These are phyloP conservation scores for Heteractis magnifica DNA, from an alignment of 92 coral and sea anemone species.

Conservation along the genomic window DNA sequence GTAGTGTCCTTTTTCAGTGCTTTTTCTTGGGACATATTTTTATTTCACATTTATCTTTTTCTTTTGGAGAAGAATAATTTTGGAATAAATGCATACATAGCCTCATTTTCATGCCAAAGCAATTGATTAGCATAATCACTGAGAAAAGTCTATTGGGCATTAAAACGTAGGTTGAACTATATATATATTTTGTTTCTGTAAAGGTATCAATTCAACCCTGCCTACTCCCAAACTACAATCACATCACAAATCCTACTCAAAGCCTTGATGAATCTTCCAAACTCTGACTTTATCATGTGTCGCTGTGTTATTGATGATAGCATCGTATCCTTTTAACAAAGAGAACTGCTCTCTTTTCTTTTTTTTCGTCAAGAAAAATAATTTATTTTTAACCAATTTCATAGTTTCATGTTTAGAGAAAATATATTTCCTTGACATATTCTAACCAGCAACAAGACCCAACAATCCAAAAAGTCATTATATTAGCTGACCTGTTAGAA, in stretches of 20 bases:
- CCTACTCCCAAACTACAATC: constrained; percentile 82
- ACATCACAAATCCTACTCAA: constrained; percentile 88
- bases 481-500: constrained; percentile 87
- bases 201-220: constrained; percentile 96
- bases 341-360: not conserved
- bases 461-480: constrained; percentile 76
- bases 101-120: too few species aligned
- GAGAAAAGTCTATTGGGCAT: too few species aligned
- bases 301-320: constrained; percentile 93
- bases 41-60: too few species aligned
- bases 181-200: too few species aligned
- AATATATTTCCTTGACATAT: constrained; percentile 40
- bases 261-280: constrained; percentile 94
- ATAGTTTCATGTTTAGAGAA: not conserved
- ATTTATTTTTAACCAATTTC: not conserved
- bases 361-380: not conserved
- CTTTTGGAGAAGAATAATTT: too few species aligned
- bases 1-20: too few species aligned
- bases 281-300: constrained; percentile 93
- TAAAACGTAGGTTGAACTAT: too few species aligned
- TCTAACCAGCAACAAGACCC: constrained; percentile 76
- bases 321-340: constrained; percentile 79
- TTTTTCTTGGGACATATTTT: too few species aligned
- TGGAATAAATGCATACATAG: too few species aligned
- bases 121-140: too few species aligned